These are phyloP conservation scores for Drosophila sordidapex DNA, from an alignment of 2,888 invertebrate genomes.

Conservation along the genomic window DNA sequence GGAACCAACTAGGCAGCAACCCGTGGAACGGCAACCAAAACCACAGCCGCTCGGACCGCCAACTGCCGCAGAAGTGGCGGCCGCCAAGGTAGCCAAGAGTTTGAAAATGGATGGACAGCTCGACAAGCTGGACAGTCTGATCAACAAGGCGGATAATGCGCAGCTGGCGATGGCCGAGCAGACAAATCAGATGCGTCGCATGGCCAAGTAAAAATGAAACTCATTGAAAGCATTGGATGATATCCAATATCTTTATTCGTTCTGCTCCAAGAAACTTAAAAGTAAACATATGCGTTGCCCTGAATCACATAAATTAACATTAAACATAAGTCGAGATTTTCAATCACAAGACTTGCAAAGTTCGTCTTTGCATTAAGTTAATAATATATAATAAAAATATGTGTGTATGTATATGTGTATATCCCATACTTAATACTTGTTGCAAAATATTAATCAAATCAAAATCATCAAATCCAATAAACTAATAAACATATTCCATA, in stretches of 20 bases:
- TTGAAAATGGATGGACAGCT: conserved; percentile 92
- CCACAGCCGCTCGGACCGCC: conserved; percentile 87
- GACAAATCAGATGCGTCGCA: conserved; percentile 91
- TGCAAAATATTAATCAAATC: conserved; percentile 45
- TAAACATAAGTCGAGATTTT: conserved; percentile 63
- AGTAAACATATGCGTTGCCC: conserved; percentile 54
- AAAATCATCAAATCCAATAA: conserved; percentile 18
- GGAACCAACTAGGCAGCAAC: conserved; percentile 13
- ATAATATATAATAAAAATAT: conserved; percentile 6
- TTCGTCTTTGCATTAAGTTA: conserved; percentile 36
- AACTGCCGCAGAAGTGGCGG: conserved; percentile 76
- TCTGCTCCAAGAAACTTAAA: conserved; percentile 30
- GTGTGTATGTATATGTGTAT: conserved; percentile 15
- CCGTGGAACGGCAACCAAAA: conserved; percentile 74
- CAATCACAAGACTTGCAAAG: conserved; percentile 63
- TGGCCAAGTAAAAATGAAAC: conserved; percentile 86
- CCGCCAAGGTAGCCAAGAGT: conserved; percentile 86
- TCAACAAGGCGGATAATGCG: conserved; percentile 91
- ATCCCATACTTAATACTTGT: conserved; percentile 61
- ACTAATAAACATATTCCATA: neutral
- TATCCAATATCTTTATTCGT: conserved; percentile 10
- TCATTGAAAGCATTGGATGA: neutral
- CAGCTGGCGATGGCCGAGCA: conserved; percentile 91
- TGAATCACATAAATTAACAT: conserved; percentile 38
- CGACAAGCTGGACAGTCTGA: conserved; percentile 91